Evolutionary conservation across 1,140 invertebrate species (phyloP).

Genomic region (Atta texana): DNA sequence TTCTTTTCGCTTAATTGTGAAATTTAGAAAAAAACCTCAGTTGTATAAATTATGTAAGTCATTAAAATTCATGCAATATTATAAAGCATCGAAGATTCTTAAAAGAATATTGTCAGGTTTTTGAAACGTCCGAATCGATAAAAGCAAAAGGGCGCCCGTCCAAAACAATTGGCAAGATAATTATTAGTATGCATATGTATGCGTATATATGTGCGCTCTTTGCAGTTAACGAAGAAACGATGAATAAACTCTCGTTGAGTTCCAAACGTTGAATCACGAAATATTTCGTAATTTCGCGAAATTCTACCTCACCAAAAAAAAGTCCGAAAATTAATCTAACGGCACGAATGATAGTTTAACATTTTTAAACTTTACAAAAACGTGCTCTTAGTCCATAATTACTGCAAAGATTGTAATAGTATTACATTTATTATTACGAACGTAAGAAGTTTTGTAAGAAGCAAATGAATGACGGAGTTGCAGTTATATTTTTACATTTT

Average conservation of each 20-base stretch:
- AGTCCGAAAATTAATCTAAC: slow-evolving; percentile 16
- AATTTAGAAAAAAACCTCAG: not conserved
- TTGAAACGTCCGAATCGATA: not conserved
- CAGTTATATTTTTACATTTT: slow-evolving; percentile 24
- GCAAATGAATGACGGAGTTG: not conserved
- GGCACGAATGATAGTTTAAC: not conserved
- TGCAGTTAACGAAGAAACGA: not conserved
- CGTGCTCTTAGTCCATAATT: not conserved
- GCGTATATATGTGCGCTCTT: not conserved
- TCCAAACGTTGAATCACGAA: slow-evolving; percentile 41
- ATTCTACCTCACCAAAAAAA: slow-evolving; percentile 29
- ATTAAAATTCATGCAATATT: slow-evolving; percentile 64
- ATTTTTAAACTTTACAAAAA: slow-evolving; percentile 14
- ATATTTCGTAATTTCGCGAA: slow-evolving; percentile 20
- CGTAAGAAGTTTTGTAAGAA: slow-evolving; percentile 7
- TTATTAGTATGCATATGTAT: slow-evolving; percentile 18
- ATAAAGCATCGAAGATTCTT: slow-evolving; percentile 1
- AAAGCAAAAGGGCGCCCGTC: slow-evolving; percentile 63
- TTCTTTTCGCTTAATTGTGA: not conserved
- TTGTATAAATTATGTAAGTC: slow-evolving; percentile 2
- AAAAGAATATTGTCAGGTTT: slow-evolving; percentile 1
- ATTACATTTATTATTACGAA: slow-evolving; percentile 5
- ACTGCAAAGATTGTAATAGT: not conserved
- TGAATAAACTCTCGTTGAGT: slow-evolving; percentile 14
- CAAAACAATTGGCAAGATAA: slow-evolving; percentile 54